Evolutionary conservation across 2,113 vertebrate genomes (phyloP).

Genomic region (Callocephalon fimbriatum): DNA sequence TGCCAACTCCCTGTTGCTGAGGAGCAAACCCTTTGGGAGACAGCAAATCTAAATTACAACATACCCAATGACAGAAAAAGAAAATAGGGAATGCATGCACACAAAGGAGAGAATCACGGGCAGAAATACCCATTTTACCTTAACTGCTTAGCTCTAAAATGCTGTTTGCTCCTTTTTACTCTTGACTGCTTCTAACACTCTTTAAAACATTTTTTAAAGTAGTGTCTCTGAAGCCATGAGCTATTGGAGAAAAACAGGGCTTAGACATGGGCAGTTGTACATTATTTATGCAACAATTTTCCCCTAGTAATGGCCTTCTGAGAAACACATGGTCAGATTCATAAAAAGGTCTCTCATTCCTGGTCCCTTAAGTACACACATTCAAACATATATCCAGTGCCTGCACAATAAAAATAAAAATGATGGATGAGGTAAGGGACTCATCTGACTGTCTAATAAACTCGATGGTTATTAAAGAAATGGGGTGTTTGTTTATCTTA

Average conservation of each 20-base stretch:
- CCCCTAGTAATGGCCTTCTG: neutral
- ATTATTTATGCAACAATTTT: constrained; percentile 26
- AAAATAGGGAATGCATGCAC: neutral
- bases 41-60: neutral
- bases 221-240: neutral
- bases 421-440: neutral
- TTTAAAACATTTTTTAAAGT: neutral
- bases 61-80: neutral
- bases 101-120: neutral
- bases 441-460: neutral
- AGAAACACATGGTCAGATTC: neutral
- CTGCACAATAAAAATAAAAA: constrained; percentile 9
- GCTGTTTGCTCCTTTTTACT: neutral
- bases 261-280: neutral
- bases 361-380: neutral
- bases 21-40: rapidly evolving
- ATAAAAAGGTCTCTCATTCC: constrained; percentile 1
- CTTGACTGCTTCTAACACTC: neutral
- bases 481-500: neutral
- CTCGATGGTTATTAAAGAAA: neutral
- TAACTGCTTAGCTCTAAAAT: neutral
- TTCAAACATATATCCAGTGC: neutral
- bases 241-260: neutral
- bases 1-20: neutral
- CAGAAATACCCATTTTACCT: neutral